Evolutionary conservation across 2,888 invertebrate species (phyloP), one percentile per base, ranked within the genome.

Genomic region (Epistrophe eligans): DNA sequence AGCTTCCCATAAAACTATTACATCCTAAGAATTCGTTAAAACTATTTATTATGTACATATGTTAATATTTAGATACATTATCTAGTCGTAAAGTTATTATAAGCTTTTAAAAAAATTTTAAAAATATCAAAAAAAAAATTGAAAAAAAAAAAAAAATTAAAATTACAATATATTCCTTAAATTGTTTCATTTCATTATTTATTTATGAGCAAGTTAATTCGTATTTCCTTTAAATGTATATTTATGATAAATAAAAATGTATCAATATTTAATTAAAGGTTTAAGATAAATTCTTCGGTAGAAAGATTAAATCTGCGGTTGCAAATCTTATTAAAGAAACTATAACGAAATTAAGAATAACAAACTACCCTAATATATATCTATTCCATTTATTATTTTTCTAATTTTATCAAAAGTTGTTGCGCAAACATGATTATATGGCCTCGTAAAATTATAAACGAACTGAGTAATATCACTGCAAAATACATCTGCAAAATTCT

Each of bases 401-500:
- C 19, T 2, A 9, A 15, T 10, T 19, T 48, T 19, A 67, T 35
- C 17, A 50, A 50, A 19, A 13, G 13, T 28, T 32, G 1, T 7
- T 64, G 45, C 6, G 64, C 28, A 64, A 50, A 50, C 9, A 50
- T 67, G 13, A 5, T 35, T 52, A 19, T 38, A 50, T 6, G 13
- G 15, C 48, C 15, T 38, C n/a, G 15, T 67, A 50, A 67, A 67
- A 15, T 24, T 43, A n/a, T 13, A 50, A 67, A 38, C 38, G 38
- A 19, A 10, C 13, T 24, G 15, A 24, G 52, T 67, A 67, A 67
- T 15, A 38, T 24, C n/a, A 19, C 67, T 67, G 67, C 67, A 67
- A 67, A 67, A 52, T 35, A 67, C 19, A 52, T 52, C 67, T 52
- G 67, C 67, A 67, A 50, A 15, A 43, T 62, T 15, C 13, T 38